Conservation (phyloP, 2,888 invertebrate genomes). For the Hyposoter dolosus region DNA sequence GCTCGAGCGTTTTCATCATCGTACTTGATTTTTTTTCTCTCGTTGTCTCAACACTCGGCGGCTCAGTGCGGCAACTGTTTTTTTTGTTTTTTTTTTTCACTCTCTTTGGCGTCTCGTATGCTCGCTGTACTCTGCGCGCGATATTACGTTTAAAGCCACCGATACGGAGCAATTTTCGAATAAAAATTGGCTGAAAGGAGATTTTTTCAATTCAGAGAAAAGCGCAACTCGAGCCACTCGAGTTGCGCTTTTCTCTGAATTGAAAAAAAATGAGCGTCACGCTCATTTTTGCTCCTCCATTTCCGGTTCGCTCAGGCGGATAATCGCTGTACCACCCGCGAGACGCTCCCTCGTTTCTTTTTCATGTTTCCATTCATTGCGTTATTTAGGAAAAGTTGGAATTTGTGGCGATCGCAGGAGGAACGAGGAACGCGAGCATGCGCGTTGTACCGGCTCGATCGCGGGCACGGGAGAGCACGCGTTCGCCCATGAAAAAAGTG, state of each 20-base stretch:
- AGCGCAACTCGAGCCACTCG: too few species aligned
- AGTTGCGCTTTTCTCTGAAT: too few species aligned
- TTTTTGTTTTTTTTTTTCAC: conserved; percentile 14
- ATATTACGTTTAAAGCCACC: conserved; percentile 3
- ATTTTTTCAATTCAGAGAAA: too few species aligned
- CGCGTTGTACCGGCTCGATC: neutral
- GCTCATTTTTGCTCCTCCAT: too few species aligned
- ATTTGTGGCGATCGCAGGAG: neutral
- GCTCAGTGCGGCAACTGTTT: neutral
- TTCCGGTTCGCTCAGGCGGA: too few species aligned
- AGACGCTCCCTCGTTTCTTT: too few species aligned
- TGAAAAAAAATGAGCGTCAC: too few species aligned
- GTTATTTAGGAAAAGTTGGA: neutral
- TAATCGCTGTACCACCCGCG: too few species aligned
- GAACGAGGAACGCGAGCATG: neutral
- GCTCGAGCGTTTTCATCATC: conserved; percentile 63
- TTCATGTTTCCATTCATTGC: too few species aligned
- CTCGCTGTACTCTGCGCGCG: neutral
- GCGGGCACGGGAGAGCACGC: neutral
- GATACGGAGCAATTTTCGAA: conserved; percentile 28
- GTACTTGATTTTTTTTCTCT: conserved; percentile 48
- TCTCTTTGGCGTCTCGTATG: neutral
- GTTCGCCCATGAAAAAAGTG: conserved; percentile 40
- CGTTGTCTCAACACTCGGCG: conserved; percentile 8
- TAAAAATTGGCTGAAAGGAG: too few species aligned